Base-by-base conservation (phyloP, 1,140 invertebrate genomes). In the Macrobrachium nipponense region DNA sequence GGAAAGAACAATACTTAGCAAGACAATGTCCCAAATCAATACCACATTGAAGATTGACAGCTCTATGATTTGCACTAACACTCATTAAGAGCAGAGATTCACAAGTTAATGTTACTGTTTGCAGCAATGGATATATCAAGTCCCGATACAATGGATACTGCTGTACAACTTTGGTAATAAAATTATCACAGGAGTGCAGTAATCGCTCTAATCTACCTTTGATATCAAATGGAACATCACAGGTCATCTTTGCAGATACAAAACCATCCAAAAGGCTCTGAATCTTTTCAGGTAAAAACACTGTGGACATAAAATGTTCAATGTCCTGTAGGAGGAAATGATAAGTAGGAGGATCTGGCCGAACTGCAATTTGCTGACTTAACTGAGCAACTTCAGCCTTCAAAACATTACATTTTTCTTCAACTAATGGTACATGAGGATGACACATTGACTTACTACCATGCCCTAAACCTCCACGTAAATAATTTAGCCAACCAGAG, bases 301-400 rank as follows among this genome's bases (percentile, higher is more conserved):
- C 89, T 27, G 85, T 87, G 6, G 80, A 79, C 15, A 82, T n/a
- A 81, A 90, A 91, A 70, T 90, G 89, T 36, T 72, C 27, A 61
- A 90, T 85, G 88, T 91, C 89, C 89, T 91, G 27, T 82, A 86
- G 91, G 0, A 95, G 84, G 11, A 89, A 89, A 5, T 90, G 89
- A 86, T 94, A 95, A 1, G 92, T 77, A 60, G 92, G 91, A n/a
- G 92, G 90, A 11, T 92, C 88, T 5, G 94, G 93, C 72, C 95
- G 92, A 27, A 93, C 89, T 6, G 94, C 94, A 61, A 93, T 89
- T 43, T 89, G 77, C 62, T 86, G 82, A 72, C 62, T 72, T 23
- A 89, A 18, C 20, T 86, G 60, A 17, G 91, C 86, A 27, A 91
- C 83, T 89, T 92, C 91, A 78, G 89, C 18, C 87, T 90, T 86